Conservation (phyloP, 2,113 vertebrate species). For the Vimba vimba region DNA sequence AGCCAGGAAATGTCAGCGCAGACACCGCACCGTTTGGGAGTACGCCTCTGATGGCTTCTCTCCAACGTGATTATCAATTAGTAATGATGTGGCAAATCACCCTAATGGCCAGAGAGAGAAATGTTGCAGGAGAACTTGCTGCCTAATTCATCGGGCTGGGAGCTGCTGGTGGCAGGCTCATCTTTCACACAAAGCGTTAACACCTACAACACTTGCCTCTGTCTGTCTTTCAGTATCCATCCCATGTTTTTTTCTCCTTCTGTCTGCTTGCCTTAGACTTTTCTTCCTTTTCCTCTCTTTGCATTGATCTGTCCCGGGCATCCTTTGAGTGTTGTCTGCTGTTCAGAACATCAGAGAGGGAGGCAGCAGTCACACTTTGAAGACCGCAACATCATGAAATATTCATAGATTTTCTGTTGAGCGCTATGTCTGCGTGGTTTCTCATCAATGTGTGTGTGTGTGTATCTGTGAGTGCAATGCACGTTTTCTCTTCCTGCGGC, state of each 20-base stretch:
- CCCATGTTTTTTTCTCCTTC: neutral
- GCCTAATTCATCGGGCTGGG: constrained; percentile 50
- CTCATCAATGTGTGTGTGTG: neutral
- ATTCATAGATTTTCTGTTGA: constrained; percentile 63
- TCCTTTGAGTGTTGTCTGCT: constrained; percentile 32
- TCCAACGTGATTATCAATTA: constrained; percentile 72
- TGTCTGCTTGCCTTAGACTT: constrained; percentile 26
- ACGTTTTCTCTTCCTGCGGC: constrained; percentile 8
- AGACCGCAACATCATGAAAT: constrained; percentile 66
- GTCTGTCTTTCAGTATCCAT: constrained; percentile 6
- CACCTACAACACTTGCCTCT: constrained; percentile 43
- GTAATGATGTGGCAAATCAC: constrained; percentile 74
- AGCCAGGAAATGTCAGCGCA: constrained; percentile 49
- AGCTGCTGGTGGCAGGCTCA: constrained; percentile 45
- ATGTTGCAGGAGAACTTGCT: constrained; percentile 32
- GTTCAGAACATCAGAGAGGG: constrained; percentile 33
- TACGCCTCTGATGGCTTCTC: constrained; percentile 66
- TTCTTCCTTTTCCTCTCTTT: constrained; percentile 28
- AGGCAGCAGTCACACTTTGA: constrained; percentile 58
- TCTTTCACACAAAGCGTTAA: constrained; percentile 51
- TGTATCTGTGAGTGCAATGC: neutral
- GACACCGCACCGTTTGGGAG: neutral
- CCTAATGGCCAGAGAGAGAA: constrained; percentile 55
- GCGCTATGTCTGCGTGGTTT: constrained; percentile 19
- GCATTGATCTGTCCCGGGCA: neutral